phyloP scores from a whole-genome alignment of 2,888 invertebrate species.

The Melanostoma mellinum region DNA sequence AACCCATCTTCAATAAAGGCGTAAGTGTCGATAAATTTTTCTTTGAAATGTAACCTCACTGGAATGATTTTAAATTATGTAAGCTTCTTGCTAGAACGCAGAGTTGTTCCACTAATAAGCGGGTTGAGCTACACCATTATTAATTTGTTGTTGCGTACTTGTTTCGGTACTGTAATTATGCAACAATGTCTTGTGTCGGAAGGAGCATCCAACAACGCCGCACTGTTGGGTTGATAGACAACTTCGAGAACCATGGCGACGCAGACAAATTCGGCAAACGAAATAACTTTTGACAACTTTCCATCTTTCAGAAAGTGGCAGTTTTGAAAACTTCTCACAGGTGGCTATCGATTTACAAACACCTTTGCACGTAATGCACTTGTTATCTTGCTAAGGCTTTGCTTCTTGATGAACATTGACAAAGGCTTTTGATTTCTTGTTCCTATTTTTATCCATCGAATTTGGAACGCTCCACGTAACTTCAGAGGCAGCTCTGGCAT shows the following conservation, averaged over 20 bases:
- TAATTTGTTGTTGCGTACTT: not conserved
- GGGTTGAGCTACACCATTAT: not conserved
- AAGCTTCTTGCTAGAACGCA: not conserved
- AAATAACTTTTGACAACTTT: slow-evolving; percentile 18
- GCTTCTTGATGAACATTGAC: slow-evolving; percentile 25
- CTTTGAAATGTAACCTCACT: slow-evolving; percentile 9
- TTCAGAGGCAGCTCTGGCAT: slow-evolving; percentile 9
- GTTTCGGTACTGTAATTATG: slow-evolving; percentile 27
- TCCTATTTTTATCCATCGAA: not conserved
- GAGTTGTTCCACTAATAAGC: slow-evolving; percentile 19
- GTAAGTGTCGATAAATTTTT: slow-evolving; percentile 15
- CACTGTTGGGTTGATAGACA: slow-evolving; percentile 37
- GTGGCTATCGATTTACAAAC: not conserved
- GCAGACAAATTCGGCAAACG: slow-evolving; percentile 45
- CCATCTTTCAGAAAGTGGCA: slow-evolving; percentile 39
- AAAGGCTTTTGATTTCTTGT: slow-evolving; percentile 2
- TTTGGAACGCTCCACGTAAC: slow-evolving; percentile 17
- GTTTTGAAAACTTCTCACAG: not conserved
- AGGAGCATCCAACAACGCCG: slow-evolving; percentile 38
- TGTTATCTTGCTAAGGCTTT: not conserved
- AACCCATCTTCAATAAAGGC: slow-evolving; percentile 27
- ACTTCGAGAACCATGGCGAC: slow-evolving; percentile 31
- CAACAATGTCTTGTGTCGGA: slow-evolving; percentile 50
- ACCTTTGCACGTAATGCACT: not conserved
- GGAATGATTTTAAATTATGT: slow-evolving; percentile 14